Conservation (phyloP, 1,140 invertebrate species). For the Drosophila sproati region DNA sequence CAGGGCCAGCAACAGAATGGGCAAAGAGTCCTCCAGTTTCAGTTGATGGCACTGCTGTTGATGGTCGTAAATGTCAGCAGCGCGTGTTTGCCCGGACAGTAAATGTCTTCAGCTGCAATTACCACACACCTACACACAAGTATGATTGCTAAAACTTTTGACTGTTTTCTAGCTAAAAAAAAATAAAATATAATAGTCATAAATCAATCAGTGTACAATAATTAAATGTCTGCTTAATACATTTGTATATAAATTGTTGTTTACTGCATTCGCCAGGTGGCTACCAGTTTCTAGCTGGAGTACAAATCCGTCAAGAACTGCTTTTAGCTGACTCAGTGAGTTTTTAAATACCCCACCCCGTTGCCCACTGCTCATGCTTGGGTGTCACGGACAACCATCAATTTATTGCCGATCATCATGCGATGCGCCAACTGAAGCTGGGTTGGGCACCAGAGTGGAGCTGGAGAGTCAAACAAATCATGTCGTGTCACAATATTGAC, state of each 20-base stretch:
- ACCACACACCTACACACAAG: conserved; percentile 23
- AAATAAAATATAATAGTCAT: conserved; percentile 15
- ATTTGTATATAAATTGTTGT: conserved; percentile 6
- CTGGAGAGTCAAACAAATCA: conserved; percentile 61
- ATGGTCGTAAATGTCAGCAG: conserved; percentile 79
- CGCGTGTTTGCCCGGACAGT: conserved; percentile 67
- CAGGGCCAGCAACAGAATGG: conserved; percentile 2
- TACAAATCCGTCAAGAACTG: conserved; percentile 44
- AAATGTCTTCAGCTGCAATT: conserved; percentile 83
- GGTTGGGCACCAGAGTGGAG: conserved; percentile 7
- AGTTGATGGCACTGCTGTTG: conserved; percentile 42
- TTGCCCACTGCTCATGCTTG: background rate
- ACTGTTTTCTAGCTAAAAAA: conserved; percentile 27
- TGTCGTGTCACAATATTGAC: conserved; percentile 74
- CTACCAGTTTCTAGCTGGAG: background rate
- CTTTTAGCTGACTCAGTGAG: conserved; percentile 76
- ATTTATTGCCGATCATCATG: conserved; percentile 80
- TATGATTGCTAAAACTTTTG: background rate
- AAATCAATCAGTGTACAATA: conserved; percentile 60
- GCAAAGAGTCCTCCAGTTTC: conserved; percentile 6
- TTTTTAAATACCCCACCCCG: background rate
- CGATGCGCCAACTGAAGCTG: conserved; percentile 40
- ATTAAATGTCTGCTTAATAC: conserved; percentile 58
- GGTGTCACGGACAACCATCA: conserved; percentile 43
- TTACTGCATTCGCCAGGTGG: conserved; percentile 31